A percentile compares a stretch with the other conserved stretches of the same genome.
Conservation (phyloP, 2,797 vertebrate genomes). For the Echeneis naucrates region DNA sequence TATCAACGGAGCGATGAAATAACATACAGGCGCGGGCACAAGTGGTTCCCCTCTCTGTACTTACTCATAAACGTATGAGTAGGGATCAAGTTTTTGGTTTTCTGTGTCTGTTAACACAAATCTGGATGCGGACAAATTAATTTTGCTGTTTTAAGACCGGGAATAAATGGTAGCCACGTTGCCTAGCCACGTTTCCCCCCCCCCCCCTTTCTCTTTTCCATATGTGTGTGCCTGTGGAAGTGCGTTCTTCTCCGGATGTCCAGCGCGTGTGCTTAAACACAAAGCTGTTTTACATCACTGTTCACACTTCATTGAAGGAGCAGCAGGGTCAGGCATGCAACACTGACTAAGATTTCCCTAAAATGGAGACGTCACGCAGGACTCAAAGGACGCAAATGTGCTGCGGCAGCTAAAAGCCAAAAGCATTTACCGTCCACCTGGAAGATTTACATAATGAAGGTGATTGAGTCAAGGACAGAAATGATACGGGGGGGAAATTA, state of each 20-base stretch:
- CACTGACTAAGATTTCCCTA: conserved; percentile 50
- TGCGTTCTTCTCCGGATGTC: conserved; percentile 30
- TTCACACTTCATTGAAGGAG: conserved; percentile 65
- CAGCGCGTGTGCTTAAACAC: conserved; percentile 20
- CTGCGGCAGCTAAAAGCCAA: conserved; percentile 34
- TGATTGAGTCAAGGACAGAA: conserved; percentile 61
- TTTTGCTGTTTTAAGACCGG: conserved; percentile 20
- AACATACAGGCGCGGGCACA: conserved; percentile 56
- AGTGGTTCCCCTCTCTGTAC: conserved; percentile 64
- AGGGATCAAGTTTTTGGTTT: conserved; percentile 49
- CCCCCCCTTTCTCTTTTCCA: conserved; percentile 8
- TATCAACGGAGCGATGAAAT: conserved; percentile 70
- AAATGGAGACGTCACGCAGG: conserved; percentile 47
- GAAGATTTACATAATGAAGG: conserved; percentile 35
- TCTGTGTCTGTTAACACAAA: conserved; percentile 18
- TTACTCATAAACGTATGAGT: conserved; percentile 65
- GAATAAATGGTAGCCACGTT: conserved; percentile 17
- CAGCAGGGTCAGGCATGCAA: conserved; percentile 58
- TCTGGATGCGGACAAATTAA: conserved; percentile 54
- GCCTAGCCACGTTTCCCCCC: conserved; percentile 7
- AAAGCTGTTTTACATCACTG: conserved; percentile 71
- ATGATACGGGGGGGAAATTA: conserved; percentile 72
- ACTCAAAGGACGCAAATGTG: conserved; percentile 50
- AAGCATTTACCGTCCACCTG: conserved; percentile 49
- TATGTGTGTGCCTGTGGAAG: conserved; percentile 9